Evolutionary conservation across 2,113 vertebrate genomes (phyloP), one percentile per base, ranked within the genome.

Genomic region (Otocyon megalotis): DNA sequence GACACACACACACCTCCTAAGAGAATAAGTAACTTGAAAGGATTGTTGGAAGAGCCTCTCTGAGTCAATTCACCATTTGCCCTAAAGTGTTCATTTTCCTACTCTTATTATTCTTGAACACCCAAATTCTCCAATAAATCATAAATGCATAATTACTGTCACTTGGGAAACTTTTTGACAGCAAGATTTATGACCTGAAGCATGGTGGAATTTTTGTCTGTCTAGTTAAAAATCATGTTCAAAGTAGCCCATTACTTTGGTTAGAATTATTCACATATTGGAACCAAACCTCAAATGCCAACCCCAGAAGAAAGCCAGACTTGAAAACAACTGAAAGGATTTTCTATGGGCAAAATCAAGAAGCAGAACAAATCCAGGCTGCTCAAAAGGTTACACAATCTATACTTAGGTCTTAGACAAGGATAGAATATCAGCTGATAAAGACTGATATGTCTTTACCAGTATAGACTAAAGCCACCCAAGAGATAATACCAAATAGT

Each of bases 231-330:
- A 90, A 50, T n/a, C 35, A 72, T 90, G 16, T 19, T 94, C 54
- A 56, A 17, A 62, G 84, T 79, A 87, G 8, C 17, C 56, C 26
- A 54, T 86, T 85, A 48, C 63, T 96, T 93, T 60, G 19, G 32
- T 81, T 76, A 53, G 35, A 88, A 19, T 65, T 79, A 86, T 94
- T 97, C 56, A 74, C 43, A 63, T 35, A 60, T 43, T 71, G 20
- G 62, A 76, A 96, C 50, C 86, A 88, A 90, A 91, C 58, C 19
- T 30, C 56, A 96, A 92, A 84, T 88, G 43, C 54, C 37, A 87
- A 60, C 14, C 6, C 16, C 79, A 63, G 50, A 93, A 89, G 87
- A 89, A 92, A 92, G 32, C 30, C 89, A 96, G 71, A 24, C 65
- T 80, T 88, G 63, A 88, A 96, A 96, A 56, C 67, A 94, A 32